phyloP scores from a whole-genome alignment of 2,888 invertebrate species.

The Standfussiana lucernea region DNA sequence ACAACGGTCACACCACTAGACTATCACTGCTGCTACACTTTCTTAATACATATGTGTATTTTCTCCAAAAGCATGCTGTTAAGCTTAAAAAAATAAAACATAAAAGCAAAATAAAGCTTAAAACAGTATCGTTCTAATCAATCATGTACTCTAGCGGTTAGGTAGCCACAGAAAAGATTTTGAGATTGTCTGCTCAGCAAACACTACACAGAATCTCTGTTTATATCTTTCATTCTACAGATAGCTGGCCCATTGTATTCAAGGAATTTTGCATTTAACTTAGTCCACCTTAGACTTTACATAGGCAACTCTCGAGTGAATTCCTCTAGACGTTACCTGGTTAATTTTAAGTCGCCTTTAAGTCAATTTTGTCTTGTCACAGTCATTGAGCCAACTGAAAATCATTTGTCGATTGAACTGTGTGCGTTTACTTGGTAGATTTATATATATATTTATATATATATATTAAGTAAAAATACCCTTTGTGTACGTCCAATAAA shows the following conservation, averaged over 20 bases:
- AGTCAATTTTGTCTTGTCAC: background rate
- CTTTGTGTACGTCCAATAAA: constrained; percentile 3
- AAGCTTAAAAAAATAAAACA: constrained; percentile 19
- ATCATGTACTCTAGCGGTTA: constrained; percentile 48
- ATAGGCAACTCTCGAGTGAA: constrained; percentile 7
- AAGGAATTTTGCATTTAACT: constrained; percentile 53
- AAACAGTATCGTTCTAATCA: constrained; percentile 47
- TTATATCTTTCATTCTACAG: constrained; percentile 47
- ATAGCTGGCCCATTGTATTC: constrained; percentile 53
- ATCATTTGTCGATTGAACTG: background rate
- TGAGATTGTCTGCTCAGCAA: constrained; percentile 51
- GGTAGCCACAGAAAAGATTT: constrained; percentile 53
- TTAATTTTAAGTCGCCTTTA: background rate
- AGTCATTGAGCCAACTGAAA: background rate
- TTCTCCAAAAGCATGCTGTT: background rate
- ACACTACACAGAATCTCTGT: constrained; percentile 51
- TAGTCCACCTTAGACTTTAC: constrained; percentile 24
- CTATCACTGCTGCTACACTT: no score
- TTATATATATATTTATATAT: no score
- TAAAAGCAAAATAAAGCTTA: constrained; percentile 44
- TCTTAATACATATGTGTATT: no score
- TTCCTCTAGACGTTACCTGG: background rate
- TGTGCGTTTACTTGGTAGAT: background rate
- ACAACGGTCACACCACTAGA: no score
- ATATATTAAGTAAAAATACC: no score